Evolutionary conservation across 2,888 invertebrate genomes (phyloP), one percentile per base, ranked within the genome.

Genomic region (Pandemis corylana): DNA sequence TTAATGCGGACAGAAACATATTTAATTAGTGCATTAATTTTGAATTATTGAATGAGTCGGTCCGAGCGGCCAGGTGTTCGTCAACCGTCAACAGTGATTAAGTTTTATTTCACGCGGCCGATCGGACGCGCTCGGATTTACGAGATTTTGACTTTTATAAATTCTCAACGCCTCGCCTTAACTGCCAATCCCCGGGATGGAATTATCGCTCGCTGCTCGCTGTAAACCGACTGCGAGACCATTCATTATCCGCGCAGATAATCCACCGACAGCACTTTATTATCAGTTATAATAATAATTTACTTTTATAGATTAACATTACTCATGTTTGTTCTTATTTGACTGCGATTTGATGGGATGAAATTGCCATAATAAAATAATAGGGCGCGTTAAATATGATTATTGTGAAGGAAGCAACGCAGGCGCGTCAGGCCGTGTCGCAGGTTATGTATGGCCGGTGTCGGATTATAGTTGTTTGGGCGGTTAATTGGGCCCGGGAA

Each of bases 211-310:
- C 84, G 84, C 82, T 86, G 86, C 88, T 84, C 85, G 89, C 85
- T 90, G 90, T 90, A 87, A 89, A 89, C 89, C 84, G 83, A 87
- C 88, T 85, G 79, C 85, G 85, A 83, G 87, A 87, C 88, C 92
- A 90, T 93, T 90, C 88, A 92, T 93, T 92, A 93, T 90, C 89
- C 83, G 86, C 87, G 84, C 90, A 89, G 91, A 91, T 93, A 92
- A 92, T 92, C 90, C 90, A 90, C 88, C 84, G 91, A 91, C 92
- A 90, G 87, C 92, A 90, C 92, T 93, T 93, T 93, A 93, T 93
- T 92, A 93, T 92, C 92, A 93, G 92, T 92, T 93, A 93, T 92
- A 90, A 93, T 90, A 93, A 93, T 93, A 93, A 93, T 91, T 93
- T 92, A 93, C 91, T 92, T 92, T 93, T 92, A 93, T 93, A 92